Evolutionary conservation across 2,113 vertebrate species (phyloP), one percentile per base, ranked within the genome.

Genomic region (Melanotaenia duboulayi): DNA sequence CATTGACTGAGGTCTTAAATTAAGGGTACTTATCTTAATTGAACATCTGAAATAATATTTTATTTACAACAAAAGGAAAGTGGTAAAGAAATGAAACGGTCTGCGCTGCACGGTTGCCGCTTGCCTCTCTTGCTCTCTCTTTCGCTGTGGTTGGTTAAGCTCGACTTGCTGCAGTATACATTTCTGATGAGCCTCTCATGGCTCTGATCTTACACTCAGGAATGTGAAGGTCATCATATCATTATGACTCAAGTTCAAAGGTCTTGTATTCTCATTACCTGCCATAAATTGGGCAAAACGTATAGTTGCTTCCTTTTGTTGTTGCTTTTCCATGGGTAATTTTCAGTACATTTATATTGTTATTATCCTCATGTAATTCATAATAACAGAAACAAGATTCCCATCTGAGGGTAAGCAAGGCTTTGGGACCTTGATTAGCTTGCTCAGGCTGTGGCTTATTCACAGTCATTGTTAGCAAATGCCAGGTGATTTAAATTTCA

Each of bases 1-100:
- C 85, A 92, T 70, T 86, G 90, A 92, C 87, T 89, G 90, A 91
- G 84, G 82, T 91, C 94, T 94, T 93, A 95, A 95, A 94, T 95
- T 93, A 95, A 94, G 84, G 60, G 77, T 93, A 93, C 92, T 96
- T 94, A 94, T 90, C 94, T 95, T 95, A 95, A 95, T 91, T 94
- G 87, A 95, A 94, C 84, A 92, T 90, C 85, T 87, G 90, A 94
- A 94, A 93, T 95, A 92, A 93, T 93, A 90, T 93, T 96, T 92
- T 94, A 93, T 93, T 96, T 94, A 90, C 92, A 90, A 93, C 87
- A 94, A 90, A 92, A 88, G 85, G 88, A 94, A 93, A 83, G 87
- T 91, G 78, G 87, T 71, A 84, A 78, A 89, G 87, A 87, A 90
- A 91, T 90, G 86, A 88, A 90, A 67, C 39, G n/a, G 73, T 78